phyloP scores from a whole-genome alignment of 2,888 invertebrate species.

The Eutolmus rufibarbis region DNA sequence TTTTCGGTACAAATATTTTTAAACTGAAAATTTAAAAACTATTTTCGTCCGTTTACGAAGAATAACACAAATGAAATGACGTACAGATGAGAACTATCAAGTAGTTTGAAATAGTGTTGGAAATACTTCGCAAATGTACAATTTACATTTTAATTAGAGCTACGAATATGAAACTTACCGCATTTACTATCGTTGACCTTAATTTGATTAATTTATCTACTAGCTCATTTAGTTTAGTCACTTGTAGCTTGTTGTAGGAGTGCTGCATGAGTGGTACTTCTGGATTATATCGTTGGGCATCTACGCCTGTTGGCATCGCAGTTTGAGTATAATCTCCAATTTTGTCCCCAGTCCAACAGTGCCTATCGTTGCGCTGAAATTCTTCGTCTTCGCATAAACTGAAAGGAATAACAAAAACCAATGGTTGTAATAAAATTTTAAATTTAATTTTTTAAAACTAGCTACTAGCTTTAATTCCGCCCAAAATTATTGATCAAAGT shows the following conservation, averaged over 20 bases:
- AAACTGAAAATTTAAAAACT: neutral
- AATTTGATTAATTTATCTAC: slow-evolving; percentile 61
- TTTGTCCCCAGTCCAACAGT: slow-evolving; percentile 63
- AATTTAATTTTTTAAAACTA: too few species aligned
- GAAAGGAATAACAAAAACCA: neutral
- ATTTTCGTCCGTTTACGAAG: neutral
- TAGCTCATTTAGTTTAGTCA: slow-evolving; percentile 58
- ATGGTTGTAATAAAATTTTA: neutral
- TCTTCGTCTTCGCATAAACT: slow-evolving; percentile 62
- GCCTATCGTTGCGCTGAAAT: slow-evolving; percentile 57
- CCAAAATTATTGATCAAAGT: too few species aligned
- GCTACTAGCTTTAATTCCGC: too few species aligned
- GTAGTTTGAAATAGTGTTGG: neutral
- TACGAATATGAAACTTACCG: slow-evolving; percentile 54
- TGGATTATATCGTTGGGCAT: slow-evolving; percentile 62
- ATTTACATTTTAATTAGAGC: neutral
- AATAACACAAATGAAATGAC: neutral
- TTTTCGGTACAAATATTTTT: neutral
- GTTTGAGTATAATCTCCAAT: slow-evolving; percentile 61
- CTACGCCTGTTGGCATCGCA: slow-evolving; percentile 57
- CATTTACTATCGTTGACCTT: slow-evolving; percentile 59
- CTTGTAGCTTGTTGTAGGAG: slow-evolving; percentile 51
- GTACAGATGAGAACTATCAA: neutral
- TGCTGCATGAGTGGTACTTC: slow-evolving; percentile 60
- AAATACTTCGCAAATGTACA: neutral